Base-by-base conservation (phyloP, 2,888 invertebrate genomes). In the Orchestes rusci region DNA sequence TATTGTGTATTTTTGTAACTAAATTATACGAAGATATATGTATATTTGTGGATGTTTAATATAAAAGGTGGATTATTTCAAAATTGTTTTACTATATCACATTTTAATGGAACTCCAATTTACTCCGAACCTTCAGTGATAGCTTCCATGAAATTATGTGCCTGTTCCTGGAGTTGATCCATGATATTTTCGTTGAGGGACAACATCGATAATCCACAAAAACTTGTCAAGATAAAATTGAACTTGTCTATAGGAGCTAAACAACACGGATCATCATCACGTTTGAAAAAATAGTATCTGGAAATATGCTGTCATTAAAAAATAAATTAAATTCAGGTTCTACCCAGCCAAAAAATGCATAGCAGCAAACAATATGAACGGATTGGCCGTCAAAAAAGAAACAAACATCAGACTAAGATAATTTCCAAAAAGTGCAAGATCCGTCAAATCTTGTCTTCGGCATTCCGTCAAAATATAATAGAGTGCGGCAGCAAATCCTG, bases 361-460 rank as follows among this genome's bases (percentile, higher is more conserved):
- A 13, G 45, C 39, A 4, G 49, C 49, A 3, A 49, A 2, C 7
- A 38, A 15, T 16, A 27, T 42, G n/a, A 49, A 13, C 3, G 35
- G 45, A 15, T 49, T 49, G 3, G 15, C 13, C 8, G 3, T 40
- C 27, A 34, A 1, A n/a, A 7, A 20, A 8, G 17, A 39, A 7
- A 47, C 33, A 16, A 10, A 16, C 3, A 43, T 3, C 16, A 48
- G 15, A 35, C 49, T 45, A 16, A 38, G 5, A 3, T 16, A 30
- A 18, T 52, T 55, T 4, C 43, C 38, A 19, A 58, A 51, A 18
- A 56, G 29, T 2, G 53, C 56, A 16, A 58, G 36, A 36, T 58
- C 58, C 3, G 55, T 56, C 7, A 58, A 35, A 38, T 58, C 58
- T 38, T 53, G 53, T 18, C 58, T 43, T 43, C 48, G 51, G 27